Evolutionary conservation across 2,888 invertebrate genomes (phyloP), one percentile per base, ranked within the genome.

Genomic region (Anodontia alba): DNA sequence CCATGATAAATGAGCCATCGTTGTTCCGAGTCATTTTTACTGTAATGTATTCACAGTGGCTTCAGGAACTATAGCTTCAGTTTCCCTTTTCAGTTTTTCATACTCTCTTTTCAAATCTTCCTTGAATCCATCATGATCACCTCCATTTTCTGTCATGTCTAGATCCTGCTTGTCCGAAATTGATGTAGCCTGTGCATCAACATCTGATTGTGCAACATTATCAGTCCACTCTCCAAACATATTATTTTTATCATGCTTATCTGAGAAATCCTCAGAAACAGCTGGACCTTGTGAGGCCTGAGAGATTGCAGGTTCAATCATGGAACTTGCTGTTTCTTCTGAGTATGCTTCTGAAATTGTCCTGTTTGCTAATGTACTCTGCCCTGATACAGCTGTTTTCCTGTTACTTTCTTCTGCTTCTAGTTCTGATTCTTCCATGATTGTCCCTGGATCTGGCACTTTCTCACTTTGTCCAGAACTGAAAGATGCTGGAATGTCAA

Each of bases 401-500:
- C 74, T 82, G 66, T 81, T 42, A 75, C 38, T 29, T 57, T 82
- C 51, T 62, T 62, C 33, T 36, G 12, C 23, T 3, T 20, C 33
- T 12, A 46, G 54, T 26, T 57, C 54, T 26, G 80, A 75, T 66
- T 87, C 88, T 76, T 87, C 87, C 0, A 81, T 66, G 1, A 87
- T 87, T 23, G 85, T 80, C 31, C 76, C 80, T 42, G 57, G 26
- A 38, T 38, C 31, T 46, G 62, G 49, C 7, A 68, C 51, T 20
- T 49, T 23, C 46, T 83, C 83, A 42, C 51, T 76, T 23, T 43
- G 69, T 15, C 74, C 70, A 26, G 71, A 20, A 54, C 33, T 8
- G 12, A n/a, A 23, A 7, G 42, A 54, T n/a, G 91, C 91, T 8
- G 90, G 91, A 77, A 91, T 91, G 69, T 91, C 91, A 57, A 91